Evolutionary conservation across 1,140 invertebrate genomes (phyloP).

Genomic region (Drosophila nigrodunni): DNA sequence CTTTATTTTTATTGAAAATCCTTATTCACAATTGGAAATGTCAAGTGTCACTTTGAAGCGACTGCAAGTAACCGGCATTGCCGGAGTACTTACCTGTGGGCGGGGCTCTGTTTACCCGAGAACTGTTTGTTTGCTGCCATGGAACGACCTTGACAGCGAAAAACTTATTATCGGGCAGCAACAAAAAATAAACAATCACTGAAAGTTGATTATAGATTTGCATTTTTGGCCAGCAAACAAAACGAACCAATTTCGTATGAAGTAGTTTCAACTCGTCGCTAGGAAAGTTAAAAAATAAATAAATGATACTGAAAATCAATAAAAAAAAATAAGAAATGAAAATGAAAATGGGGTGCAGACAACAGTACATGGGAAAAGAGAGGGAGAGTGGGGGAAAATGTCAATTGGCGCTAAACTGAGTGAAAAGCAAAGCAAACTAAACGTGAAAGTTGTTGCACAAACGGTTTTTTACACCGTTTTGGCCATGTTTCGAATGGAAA

Average conservation of each 20-base stretch:
- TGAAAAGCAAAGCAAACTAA: constrained; percentile 52
- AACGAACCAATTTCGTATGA: constrained; percentile 40
- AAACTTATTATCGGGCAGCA: constrained; percentile 53
- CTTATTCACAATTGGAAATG: constrained; percentile 1
- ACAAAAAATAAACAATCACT: constrained; percentile 45
- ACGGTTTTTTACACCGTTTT: constrained; percentile 49
- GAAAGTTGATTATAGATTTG: constrained; percentile 75
- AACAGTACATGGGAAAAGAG: neutral
- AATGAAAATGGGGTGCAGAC: constrained; percentile 6
- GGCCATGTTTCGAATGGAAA: constrained; percentile 2
- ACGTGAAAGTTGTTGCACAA: constrained; percentile 70
- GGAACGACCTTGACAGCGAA: constrained; percentile 77
- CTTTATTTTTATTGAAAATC: neutral
- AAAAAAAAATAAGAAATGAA: constrained; percentile 43
- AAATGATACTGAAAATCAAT: constrained; percentile 61
- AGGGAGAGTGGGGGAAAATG: constrained; percentile 53
- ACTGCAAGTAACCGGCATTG: neutral
- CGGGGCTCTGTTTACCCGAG: constrained; percentile 16
- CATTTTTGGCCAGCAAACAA: constrained; percentile 54
- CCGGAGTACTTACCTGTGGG: too few relatives aligned
- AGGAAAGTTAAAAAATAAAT: constrained; percentile 57
- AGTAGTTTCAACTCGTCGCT: constrained; percentile 47
- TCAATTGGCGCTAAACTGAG: constrained; percentile 59
- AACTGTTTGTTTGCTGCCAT: constrained; percentile 30
- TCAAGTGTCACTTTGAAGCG: neutral